phyloP scores from a whole-genome alignment of 2,797 vertebrate species.

The Falco berigora region DNA sequence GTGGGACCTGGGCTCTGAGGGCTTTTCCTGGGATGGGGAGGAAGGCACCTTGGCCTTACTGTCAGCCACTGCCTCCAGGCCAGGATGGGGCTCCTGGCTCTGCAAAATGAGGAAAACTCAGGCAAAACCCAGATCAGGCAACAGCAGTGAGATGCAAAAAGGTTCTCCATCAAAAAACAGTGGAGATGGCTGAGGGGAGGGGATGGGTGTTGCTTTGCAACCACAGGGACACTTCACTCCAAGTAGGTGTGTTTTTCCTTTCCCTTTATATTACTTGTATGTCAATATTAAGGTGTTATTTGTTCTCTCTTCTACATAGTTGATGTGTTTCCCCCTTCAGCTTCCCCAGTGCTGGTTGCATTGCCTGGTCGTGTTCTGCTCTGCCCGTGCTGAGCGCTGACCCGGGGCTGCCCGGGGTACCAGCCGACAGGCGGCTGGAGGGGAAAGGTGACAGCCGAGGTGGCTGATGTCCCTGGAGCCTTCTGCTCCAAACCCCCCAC shows the following conservation, averaged over 20 bases:
- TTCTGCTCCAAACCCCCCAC: neutral
- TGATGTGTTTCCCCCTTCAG: neutral
- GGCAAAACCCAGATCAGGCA: neutral
- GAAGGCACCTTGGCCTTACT: neutral
- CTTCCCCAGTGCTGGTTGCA: neutral
- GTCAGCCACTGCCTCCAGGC: neutral
- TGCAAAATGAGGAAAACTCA: neutral
- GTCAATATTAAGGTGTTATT: neutral
- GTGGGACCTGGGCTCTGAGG: rapidly evolving
- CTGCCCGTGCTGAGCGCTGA: neutral
- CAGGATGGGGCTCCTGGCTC: neutral
- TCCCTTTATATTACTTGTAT: neutral
- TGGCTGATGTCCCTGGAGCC: neutral
- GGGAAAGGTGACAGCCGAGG: neutral
- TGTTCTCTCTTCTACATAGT: neutral
- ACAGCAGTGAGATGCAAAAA: neutral
- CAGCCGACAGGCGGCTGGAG: neutral
- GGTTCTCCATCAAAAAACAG: neutral
- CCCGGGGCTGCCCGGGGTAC: neutral
- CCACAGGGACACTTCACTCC: neutral
- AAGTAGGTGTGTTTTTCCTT: neutral
- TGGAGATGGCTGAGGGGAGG: neutral
- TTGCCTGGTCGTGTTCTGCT: neutral
- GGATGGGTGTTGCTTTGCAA: neutral
- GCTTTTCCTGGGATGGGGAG: neutral